A percentile compares a stretch with the other conserved stretches of the same genome.
phyloP scores from a whole-genome alignment of 2,113 vertebrate species.

The Pseudopipra pipra region DNA sequence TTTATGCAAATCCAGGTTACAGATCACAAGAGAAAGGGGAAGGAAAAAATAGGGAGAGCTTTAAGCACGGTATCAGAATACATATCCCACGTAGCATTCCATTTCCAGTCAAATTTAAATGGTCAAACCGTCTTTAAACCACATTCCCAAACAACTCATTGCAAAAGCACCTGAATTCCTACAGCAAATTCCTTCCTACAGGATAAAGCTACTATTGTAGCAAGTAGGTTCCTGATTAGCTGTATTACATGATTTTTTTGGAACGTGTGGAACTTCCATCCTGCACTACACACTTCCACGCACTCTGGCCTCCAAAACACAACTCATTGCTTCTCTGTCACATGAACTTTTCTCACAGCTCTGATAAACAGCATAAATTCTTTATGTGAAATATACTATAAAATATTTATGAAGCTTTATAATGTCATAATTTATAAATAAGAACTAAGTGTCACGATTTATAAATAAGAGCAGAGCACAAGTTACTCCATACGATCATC shows the following conservation, averaged over 20 bases:
- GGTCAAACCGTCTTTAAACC: background rate
- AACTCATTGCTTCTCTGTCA: background rate
- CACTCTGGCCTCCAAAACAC: background rate
- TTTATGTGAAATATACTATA: background rate
- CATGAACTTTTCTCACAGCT: background rate
- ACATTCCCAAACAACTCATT: background rate
- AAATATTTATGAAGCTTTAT: background rate
- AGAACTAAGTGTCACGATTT: background rate
- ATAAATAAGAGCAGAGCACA: background rate
- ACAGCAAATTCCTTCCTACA: background rate
- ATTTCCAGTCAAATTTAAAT: background rate
- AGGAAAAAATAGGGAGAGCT: background rate
- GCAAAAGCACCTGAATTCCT: background rate
- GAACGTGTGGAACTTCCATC: background rate
- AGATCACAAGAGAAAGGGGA: slow-evolving; percentile 37
- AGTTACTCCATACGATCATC: background rate
- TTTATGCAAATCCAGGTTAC: slow-evolving; percentile 56
- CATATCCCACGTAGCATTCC: background rate
- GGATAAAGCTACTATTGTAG: background rate
- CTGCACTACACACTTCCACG: background rate
- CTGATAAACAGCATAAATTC: background rate
- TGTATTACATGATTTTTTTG: background rate
- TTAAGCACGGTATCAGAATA: background rate
- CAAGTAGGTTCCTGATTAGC: background rate
- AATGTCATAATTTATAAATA: background rate